Base-by-base conservation (phyloP, 1,140 invertebrate species). In the Aphelenchoides fujianensis region DNA sequence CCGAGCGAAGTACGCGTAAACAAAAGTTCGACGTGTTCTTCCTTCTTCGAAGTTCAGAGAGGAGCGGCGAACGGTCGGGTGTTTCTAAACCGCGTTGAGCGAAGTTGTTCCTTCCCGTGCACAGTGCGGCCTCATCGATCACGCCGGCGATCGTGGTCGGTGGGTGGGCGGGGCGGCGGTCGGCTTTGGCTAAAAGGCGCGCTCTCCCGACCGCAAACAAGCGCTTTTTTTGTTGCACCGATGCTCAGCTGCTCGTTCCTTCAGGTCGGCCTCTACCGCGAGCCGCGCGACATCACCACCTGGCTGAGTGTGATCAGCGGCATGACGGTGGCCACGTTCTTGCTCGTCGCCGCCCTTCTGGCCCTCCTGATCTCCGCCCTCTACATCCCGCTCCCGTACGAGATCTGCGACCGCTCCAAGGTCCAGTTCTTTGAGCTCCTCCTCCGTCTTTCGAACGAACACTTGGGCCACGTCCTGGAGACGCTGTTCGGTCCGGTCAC, bases 401-500 rank as follows among this genome's bases (percentile, higher is more conserved):
- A 74, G 9, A 84, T 82, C 32, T 74, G 72, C 57, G 80, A 82
- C 59, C 57, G 82, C 23, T 41, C 59, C 30, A 82, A 82, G 59
- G 61, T 82, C 31, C 73, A 79, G 54, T 23, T 84, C 7, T 72
- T 78, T 34, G 80, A 82, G 62, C 82, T 84, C 68, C 53, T 78
- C 30, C 57, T 82, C 35, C 68, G 80, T 37, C 3, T 82, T 23
- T 71, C 59, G 27, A 83, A 83, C 67, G 80, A 82, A 71, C 82
- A 82, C 63, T 54, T 82, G 61, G 81, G 80, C 30, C 69, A 83
- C 37, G 37, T 82, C 5, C 57, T 82, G 7, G 80, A 83, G 68
- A 48, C 69, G 32, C 27, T 78, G 48, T 69, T 74, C 71, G 80
- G 80, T 32, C 63, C 74, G 19, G 59, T 37, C 19, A 67, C 69